Base-by-base conservation (phyloP, 2,888 invertebrate species). In the Crossocerus cetratus region DNA sequence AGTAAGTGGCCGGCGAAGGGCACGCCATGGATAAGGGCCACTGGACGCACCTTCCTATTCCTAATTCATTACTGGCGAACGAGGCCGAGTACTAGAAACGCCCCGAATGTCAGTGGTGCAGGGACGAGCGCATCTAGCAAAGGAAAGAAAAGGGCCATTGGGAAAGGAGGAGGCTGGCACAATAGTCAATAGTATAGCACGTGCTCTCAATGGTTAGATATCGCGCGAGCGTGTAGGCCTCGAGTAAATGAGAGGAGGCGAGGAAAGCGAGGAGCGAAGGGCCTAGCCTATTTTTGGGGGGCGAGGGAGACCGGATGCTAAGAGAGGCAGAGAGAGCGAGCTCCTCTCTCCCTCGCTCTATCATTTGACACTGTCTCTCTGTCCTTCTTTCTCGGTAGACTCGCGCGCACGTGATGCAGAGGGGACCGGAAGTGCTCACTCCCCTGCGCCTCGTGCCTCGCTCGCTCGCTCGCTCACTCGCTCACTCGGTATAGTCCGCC, bases 361-460 rank as follows among this genome's bases (percentile, higher is more conserved):
- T 32, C 32, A 32, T 32, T 32, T 32, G 32, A 32, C 32, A 32
- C 32, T 32, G 8, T 32, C 23, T 32, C 4, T 32, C 23, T 32
- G 32, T 32, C 32, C 8, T 32, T 32, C 32, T 32, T 32, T 32
- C 32, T 32, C 32, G 32, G 32, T 32, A 32, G 86, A 86, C 88
- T 86, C 75, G 88, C 88, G 88, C 89, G 90, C 89, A 90, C 90
- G 90, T 89, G 90, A 90, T 89, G 88, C 88, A 86, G 86, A 89
- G 88, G 86, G 86, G 88, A 88, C 89, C 90, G 89, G 90, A 90
- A 89, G 86, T 77, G 83, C 84, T 86, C 83, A 84, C 88, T 86
- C 82, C 82, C 83, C 82, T 83, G 77, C 78, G 82, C 83, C 83
- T 84, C 84, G 81, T 86, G 81, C 81, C 84, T 82, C 81, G 49